Evolutionary conservation across 2,113 vertebrate species (phyloP).

Genomic region (Eublepharis macularius): DNA sequence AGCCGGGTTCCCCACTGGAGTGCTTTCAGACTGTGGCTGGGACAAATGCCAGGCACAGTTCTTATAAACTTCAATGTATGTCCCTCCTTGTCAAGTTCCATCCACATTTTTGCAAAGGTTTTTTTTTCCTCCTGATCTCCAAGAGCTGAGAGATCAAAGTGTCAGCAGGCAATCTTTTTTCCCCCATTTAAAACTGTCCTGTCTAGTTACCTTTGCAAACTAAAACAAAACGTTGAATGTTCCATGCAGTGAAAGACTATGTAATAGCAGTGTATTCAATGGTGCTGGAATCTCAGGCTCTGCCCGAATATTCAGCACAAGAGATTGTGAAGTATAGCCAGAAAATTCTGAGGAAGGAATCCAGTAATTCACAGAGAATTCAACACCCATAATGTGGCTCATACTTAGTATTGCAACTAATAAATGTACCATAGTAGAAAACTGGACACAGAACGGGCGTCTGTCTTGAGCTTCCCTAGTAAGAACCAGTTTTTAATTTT

Average conservation of each 20-base stretch:
- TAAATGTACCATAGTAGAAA: not conserved
- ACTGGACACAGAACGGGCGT: not conserved
- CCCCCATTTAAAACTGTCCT: not conserved
- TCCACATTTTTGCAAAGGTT: not conserved
- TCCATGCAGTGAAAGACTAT: not conserved
- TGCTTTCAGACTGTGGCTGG: not conserved
- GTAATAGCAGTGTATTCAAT: not conserved
- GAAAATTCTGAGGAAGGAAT: not conserved
- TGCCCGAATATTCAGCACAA: not conserved
- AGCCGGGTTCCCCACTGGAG: constrained; percentile 11
- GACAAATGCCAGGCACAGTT: not conserved
- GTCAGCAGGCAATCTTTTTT: not conserved
- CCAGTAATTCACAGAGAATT: not conserved
- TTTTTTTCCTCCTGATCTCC: not conserved
- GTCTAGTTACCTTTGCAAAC: not conserved
- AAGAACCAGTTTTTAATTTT: not conserved
- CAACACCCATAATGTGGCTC: not conserved
- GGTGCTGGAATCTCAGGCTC: not conserved
- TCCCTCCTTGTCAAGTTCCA: not conserved
- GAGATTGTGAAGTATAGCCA: not conserved
- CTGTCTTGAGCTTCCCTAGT: not conserved
- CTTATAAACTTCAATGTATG: not conserved
- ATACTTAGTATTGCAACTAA: not conserved
- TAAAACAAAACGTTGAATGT: constrained; percentile 1
- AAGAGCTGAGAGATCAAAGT: not conserved